Evolutionary conservation across 1,140 invertebrate species (phyloP).

Genomic region (Proctacanthus coquilletti): DNA sequence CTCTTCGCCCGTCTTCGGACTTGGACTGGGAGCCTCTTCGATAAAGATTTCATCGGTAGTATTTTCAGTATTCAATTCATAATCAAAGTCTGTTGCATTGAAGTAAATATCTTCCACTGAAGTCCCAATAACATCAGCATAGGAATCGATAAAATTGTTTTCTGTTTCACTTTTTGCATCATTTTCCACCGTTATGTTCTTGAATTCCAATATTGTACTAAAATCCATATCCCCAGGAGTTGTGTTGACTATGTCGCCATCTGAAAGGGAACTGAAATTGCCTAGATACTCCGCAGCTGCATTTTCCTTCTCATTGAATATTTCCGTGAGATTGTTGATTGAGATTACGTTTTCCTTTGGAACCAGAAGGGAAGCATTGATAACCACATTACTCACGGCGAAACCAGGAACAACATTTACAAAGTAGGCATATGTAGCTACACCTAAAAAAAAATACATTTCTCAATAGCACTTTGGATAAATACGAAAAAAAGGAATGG

Average conservation of each 20-base stretch:
- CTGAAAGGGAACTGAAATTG: too few relatives aligned
- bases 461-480: conserved; percentile 3
- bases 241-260: too few relatives aligned
- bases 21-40: background rate
- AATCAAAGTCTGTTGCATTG: background rate
- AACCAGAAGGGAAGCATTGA: conserved; percentile 21
- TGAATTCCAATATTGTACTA: too few relatives aligned
- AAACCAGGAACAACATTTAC: conserved; percentile 21
- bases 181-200: too few relatives aligned
- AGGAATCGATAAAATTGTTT: too few relatives aligned
- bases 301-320: conserved; percentile 12
- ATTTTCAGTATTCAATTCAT: background rate
- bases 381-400: conserved; percentile 24
- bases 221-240: too few relatives aligned
- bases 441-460: conserved; percentile 4
- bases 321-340: conserved; percentile 21
- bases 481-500: background rate
- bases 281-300: background rate
- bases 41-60: background rate
- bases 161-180: too few relatives aligned
- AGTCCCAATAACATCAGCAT: too few relatives aligned
- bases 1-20: too few relatives aligned
- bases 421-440: conserved; percentile 23
- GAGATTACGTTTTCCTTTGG: conserved; percentile 20
- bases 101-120: background rate